Percentiles rank a stretch among this genome's conserved stretches.
Evolutionary conservation across 2,797 vertebrate genomes (phyloP).

Genomic region (Sebastes melanostomus): DNA sequence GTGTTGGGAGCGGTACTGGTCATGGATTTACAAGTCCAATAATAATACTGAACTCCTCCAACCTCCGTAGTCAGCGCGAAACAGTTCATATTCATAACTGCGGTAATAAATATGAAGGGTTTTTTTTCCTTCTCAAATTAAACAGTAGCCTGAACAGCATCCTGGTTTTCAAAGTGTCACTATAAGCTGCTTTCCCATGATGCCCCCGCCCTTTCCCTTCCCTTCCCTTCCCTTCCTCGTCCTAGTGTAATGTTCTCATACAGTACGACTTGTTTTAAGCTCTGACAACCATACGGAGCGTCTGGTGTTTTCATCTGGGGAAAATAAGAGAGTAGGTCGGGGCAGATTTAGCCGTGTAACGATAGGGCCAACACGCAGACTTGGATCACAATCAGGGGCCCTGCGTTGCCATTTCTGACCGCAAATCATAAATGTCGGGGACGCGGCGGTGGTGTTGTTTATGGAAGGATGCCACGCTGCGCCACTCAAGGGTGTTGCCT

Average conservation of each 20-base stretch:
- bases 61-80: conserved; percentile 58
- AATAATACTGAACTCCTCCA: conserved; percentile 69
- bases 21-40: conserved; percentile 77
- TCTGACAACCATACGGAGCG: conserved; percentile 60
- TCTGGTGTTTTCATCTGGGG: conserved; percentile 70
- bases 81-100: conserved; percentile 43
- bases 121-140: conserved; percentile 48
- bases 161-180: conserved; percentile 57
- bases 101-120: conserved; percentile 51
- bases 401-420: conserved; percentile 71
- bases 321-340: conserved; percentile 74
- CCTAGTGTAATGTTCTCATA: conserved; percentile 54
- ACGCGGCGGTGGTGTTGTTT: conserved; percentile 77
- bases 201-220: conserved; percentile 47
- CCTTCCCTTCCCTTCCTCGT: conserved; percentile 25
- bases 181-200: conserved; percentile 64
- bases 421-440: conserved; percentile 79
- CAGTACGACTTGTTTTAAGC: conserved; percentile 61
- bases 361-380: conserved; percentile 71
- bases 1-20: conserved; percentile 65
- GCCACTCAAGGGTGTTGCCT: conserved; percentile 82
- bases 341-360: conserved; percentile 75
- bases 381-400: conserved; percentile 69
- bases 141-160: conserved; percentile 60
- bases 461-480: conserved; percentile 75